These are phyloP conservation scores for Leptopilina clavipes DNA, from an alignment of 1,140 invertebrate species.

Conservation along the genomic window DNA sequence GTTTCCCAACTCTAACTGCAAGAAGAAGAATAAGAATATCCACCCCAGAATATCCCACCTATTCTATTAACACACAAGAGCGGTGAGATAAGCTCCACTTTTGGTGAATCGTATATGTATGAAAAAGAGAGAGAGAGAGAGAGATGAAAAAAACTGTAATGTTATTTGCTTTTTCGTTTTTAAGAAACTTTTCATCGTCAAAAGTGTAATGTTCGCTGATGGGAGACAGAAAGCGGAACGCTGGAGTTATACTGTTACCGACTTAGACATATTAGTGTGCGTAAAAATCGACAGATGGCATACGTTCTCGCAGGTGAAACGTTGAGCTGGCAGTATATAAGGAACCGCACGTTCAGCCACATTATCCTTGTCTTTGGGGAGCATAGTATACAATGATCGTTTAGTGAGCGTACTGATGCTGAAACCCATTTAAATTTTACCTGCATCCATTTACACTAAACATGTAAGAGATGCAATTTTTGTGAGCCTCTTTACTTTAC, in stretches of 20 bases:
- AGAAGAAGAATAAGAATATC: constrained; percentile 37
- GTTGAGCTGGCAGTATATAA: constrained; percentile 40
- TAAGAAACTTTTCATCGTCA: no score
- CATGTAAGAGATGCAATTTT: constrained; percentile 79
- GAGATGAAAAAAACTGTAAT: no score
- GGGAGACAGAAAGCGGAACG: no score
- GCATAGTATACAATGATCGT: constrained; percentile 82
- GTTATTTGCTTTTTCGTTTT: no score
- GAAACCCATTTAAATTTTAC: constrained; percentile 74
- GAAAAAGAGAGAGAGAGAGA: no score
- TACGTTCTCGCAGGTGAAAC: constrained; percentile 45
- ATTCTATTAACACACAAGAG: no score
- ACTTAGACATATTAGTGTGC: neutral
- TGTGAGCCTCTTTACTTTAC: constrained; percentile 80
- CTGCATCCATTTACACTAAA: constrained; percentile 76
- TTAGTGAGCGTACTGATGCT: constrained; percentile 82
- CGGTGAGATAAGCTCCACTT: no score
- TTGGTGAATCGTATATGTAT: no score
- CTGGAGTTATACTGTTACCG: no score
- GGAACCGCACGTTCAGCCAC: neutral
- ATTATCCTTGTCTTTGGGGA: constrained; percentile 81
- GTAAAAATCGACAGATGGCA: constrained; percentile 55
- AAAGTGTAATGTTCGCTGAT: no score
- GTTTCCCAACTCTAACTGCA: constrained; percentile 37
- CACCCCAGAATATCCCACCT: no score